phyloP scores from a whole-genome alignment of 2,113 vertebrate genomes.

The Dascyllus trimaculatus region DNA sequence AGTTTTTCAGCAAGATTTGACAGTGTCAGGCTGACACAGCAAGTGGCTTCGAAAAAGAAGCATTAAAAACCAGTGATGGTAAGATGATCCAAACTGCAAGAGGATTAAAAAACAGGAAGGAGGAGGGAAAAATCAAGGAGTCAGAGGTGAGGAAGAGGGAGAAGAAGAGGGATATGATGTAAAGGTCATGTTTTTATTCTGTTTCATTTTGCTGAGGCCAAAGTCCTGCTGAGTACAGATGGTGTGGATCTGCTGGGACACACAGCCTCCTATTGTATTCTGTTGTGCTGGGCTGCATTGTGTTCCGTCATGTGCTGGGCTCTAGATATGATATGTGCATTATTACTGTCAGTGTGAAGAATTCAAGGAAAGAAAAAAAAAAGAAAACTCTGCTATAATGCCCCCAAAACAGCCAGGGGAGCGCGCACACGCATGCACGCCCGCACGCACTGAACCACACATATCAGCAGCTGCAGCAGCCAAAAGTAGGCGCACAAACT shows the following conservation, averaged over 20 bases:
- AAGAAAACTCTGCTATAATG: slow-evolving; percentile 11
- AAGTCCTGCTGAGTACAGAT: slow-evolving; percentile 10
- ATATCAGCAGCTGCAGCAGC: slow-evolving; percentile 37
- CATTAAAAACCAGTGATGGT: background rate
- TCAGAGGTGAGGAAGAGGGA: slow-evolving; percentile 28
- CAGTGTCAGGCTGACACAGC: background rate
- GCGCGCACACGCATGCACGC: background rate
- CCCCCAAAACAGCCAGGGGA: slow-evolving; percentile 15
- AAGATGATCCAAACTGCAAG: slow-evolving; percentile 19
- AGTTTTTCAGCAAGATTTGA: background rate
- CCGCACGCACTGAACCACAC: slow-evolving; percentile 16
- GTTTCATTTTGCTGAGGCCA: slow-evolving; percentile 63
- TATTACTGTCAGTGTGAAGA: slow-evolving; percentile 29
- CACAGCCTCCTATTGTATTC: slow-evolving; percentile 29
- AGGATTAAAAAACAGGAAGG: background rate
- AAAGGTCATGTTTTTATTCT: slow-evolving; percentile 64
- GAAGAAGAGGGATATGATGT: slow-evolving; percentile 35
- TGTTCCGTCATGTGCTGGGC: slow-evolving; percentile 17
- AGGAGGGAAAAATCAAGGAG: slow-evolving; percentile 23
- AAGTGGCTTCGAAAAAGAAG: background rate
- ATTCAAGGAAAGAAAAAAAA: slow-evolving; percentile 36
- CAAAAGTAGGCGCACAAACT: slow-evolving; percentile 59
- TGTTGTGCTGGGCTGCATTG: slow-evolving; percentile 20
- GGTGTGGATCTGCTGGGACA: slow-evolving; percentile 49
- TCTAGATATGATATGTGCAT: slow-evolving; percentile 37